Base-by-base conservation (phyloP, 1,140 invertebrate species). In the Protaetia brevitarsis region DNA sequence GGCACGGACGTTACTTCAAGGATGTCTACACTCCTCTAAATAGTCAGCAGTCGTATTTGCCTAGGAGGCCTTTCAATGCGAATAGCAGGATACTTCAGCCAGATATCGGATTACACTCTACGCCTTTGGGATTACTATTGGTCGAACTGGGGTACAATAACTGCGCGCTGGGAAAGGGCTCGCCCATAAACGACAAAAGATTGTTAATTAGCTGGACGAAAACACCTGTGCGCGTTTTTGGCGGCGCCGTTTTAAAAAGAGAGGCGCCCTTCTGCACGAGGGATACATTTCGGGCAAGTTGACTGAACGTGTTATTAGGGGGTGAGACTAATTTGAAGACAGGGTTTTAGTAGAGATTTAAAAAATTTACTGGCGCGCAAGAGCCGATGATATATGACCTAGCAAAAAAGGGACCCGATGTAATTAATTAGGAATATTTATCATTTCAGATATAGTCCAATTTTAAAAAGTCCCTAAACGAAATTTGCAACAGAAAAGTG, bases 181-280 rank as follows among this genome's bases (percentile, higher is more conserved):
- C 82, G 27, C 84, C 84, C 0, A 68, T 85, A n/a, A 76, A 76
- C 6, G 79, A 77, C 0, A 59, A 76, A 0, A 45, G 72, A 23
- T 79, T 84, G 68, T 67, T 84, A 11, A 79, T 85, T 13, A 84
- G 81, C 11, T 86, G 84, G 84, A 82, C 80, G 0, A 78, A 79
- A 66, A 85, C 82, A 0, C 80, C 83, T 0, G 82, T 85, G 2
- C 73, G 76, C 11, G 78, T 85, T 0, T 86, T 84, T 67, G 84
- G 84, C 41, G 84, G 84, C n/a, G 83, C 83, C 8, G 74, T 81
- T 28, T 61, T 86, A 11, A 83, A 82, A 71, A 80, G 75, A 57
- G 81, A 79, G 0, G 61, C 75, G 2, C 76, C 76, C 26, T 72
- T 80, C 60, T 85, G 84, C 68, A 79, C 79, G 0, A 26, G 28